phyloP scores from a whole-genome alignment of 1,140 invertebrate species.

The Phthorimaea operculella region DNA sequence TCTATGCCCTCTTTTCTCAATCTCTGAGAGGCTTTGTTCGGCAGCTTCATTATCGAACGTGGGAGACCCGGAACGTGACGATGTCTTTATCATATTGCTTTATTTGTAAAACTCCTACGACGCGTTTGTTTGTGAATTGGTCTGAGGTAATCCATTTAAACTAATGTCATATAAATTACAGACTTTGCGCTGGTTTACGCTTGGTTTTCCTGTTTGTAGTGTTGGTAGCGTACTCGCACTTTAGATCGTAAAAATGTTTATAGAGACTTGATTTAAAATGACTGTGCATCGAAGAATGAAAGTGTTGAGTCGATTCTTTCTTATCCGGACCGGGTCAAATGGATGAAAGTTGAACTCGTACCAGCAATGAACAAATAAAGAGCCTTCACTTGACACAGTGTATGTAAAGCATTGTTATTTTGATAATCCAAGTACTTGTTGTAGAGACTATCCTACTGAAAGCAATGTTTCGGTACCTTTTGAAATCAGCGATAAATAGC shows the following conservation, averaged over 20 bases:
- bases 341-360: not conserved
- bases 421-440: no score
- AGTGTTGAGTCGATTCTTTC: no score
- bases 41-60: constrained; percentile 33
- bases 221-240: no score
- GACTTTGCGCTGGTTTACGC: no score
- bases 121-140: not conserved
- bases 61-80: constrained; percentile 30
- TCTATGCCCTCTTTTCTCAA: not conserved
- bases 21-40: constrained; percentile 28
- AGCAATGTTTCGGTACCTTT: no score
- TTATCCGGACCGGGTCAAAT: not conserved
- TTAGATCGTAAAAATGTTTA: no score
- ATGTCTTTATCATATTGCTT: constrained; percentile 2
- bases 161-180: no score
- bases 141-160: not conserved
- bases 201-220: no score
- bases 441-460: no score
- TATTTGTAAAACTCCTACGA: constrained; percentile 1
- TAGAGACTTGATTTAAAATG: no score
- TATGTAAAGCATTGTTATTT: not conserved
- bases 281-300: no score
- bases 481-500: no score
- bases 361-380: not conserved
- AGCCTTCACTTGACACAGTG: not conserved